A percentile compares a stretch with the other conserved stretches of the same genome.
Conservation (phyloP, 1,140 invertebrate genomes). For the Maniola jurtina region DNA sequence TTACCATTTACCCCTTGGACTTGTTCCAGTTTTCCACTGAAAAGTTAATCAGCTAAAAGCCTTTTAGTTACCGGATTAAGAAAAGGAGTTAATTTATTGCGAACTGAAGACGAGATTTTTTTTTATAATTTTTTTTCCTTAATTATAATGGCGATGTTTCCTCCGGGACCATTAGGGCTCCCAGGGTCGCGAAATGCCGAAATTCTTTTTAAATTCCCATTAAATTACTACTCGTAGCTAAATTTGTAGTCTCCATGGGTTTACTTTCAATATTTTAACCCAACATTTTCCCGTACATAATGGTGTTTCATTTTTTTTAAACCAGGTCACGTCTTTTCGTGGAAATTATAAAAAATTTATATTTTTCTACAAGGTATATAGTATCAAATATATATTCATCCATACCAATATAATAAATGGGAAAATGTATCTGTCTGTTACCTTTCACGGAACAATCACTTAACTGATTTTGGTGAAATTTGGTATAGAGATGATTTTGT, state of each 20-base stretch:
- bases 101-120: slow-evolving; percentile 43
- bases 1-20: slow-evolving; percentile 54
- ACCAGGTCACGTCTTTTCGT: too few species aligned
- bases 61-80: slow-evolving; percentile 59
- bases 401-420: too few species aligned
- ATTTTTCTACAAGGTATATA: too few species aligned
- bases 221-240: slow-evolving; percentile 11
- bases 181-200: slow-evolving; percentile 5
- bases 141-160: slow-evolving; percentile 38
- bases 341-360: too few species aligned
- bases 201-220: slow-evolving; percentile 26
- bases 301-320: background rate
- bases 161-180: slow-evolving; percentile 16
- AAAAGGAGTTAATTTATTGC: slow-evolving; percentile 63
- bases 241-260: background rate
- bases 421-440: too few species aligned
- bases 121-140: slow-evolving; percentile 46
- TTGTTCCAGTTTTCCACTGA: slow-evolving; percentile 58
- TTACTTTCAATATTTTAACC: background rate
- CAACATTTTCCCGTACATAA: background rate
- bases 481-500: too few species aligned
- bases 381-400: too few species aligned
- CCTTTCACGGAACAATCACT: too few species aligned
- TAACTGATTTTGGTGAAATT: too few species aligned
- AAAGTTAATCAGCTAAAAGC: slow-evolving; percentile 73